Evolutionary conservation across 2,888 invertebrate species (phyloP).

Genomic region (Thereva nobilitata): DNA sequence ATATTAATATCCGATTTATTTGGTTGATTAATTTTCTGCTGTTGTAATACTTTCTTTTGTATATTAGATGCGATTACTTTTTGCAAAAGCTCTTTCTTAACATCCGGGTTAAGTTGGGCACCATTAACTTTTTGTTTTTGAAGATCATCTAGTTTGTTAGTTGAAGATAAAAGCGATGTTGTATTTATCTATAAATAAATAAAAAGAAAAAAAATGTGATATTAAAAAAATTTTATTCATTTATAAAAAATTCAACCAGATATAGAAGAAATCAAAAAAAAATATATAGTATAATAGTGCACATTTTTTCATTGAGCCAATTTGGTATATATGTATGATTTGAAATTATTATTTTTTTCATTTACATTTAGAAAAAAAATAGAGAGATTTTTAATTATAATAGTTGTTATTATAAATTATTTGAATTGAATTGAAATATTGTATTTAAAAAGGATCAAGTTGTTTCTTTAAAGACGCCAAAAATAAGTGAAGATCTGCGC

Average conservation of each 20-base stretch:
- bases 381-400: conserved; percentile 12
- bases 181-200: conserved; percentile 36
- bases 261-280: conserved; percentile 11
- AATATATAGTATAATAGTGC: background rate
- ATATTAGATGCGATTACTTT: conserved; percentile 52
- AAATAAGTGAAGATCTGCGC: no score
- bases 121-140: conserved; percentile 43
- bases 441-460: background rate
- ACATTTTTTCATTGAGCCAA: conserved; percentile 14
- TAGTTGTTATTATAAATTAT: background rate
- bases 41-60: conserved; percentile 53
- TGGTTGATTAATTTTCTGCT: conserved; percentile 56
- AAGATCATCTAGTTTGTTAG: conserved; percentile 24
- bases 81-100: conserved; percentile 48
- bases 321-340: background rate
- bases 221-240: no score
- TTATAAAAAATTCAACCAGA: background rate
- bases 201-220: background rate
- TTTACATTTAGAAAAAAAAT: conserved; percentile 4
- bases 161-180: conserved; percentile 28
- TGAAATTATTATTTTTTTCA: no score
- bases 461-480: no score
- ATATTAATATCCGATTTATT: conserved; percentile 34
- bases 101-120: conserved; percentile 41
- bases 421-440: background rate